Evolutionary conservation across 2,797 vertebrate genomes (phyloP), one percentile per base, ranked within the genome.

Genomic region (Chanos chanos): DNA sequence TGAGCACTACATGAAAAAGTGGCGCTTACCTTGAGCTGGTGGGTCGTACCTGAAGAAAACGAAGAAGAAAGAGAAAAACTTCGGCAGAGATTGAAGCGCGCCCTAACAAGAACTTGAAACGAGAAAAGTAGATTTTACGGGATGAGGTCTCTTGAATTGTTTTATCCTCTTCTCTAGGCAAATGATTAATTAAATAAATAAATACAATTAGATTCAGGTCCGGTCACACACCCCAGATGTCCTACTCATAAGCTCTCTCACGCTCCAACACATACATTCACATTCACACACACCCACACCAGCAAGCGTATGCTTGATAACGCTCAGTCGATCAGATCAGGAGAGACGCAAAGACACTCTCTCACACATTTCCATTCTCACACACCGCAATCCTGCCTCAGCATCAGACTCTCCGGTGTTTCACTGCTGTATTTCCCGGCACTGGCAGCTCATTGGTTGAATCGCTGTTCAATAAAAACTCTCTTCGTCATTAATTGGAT

Each of bases 361-460:
- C 62, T 63, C 61, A 64, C 70, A 76, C 68, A 77, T 79, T 72
- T 77, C 76, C 77, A 85, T 80, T 81, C 75, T 77, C 50, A 78
- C 71, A 77, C 80, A 68, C 76, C 76, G 84, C 77, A 70, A 72
- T 84, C 72, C 72, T 77, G 76, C 76, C 70, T 73, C 66, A 76
- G 79, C 76, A 79, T 73, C 78, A 72, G 71, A 76, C 75, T 56
- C 77, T 73, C 43, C 76, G 78, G 81, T 80, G 82, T 66, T 85
- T 71, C 78, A 71, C 85, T 88, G 87, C 87, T 90, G 88, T 87
- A 85, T 87, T 87, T 87, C 81, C 85, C 85, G 83, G 85, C 80
- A 81, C 83, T 81, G 81, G 47, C 22, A 21, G 18, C 74, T 85
- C 77, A 90, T 90, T 90, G 88, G 89, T 56, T 73, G 58, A 73